Percentiles rank a stretch among this genome's conserved stretches.
Conservation (phyloP, 1,140 invertebrate species). For the Drosophila melanica region DNA sequence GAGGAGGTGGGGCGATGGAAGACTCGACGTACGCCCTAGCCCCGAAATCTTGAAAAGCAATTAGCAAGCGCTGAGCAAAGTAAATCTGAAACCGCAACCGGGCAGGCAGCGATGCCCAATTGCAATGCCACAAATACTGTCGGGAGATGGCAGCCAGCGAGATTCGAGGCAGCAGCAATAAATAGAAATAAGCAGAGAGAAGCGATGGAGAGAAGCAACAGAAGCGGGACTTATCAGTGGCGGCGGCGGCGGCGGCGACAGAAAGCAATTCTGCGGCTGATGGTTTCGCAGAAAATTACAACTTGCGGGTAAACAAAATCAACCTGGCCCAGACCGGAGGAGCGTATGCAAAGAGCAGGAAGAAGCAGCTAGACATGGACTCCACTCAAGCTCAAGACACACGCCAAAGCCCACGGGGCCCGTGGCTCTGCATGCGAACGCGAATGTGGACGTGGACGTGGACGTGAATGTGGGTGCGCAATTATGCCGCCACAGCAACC, state of each 20-base stretch:
- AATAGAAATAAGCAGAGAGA: not conserved
- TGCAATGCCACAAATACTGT: conserved; percentile 38
- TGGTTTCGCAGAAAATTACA: conserved; percentile 80
- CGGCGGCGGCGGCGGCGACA: conserved; percentile 39
- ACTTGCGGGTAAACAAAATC: conserved; percentile 82
- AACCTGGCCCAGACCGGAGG: conserved; percentile 50
- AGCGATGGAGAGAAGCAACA: conserved; percentile 43
- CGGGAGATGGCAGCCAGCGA: conserved; percentile 3
- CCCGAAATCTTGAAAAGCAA: conserved; percentile 43
- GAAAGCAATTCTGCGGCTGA: conserved; percentile 78
- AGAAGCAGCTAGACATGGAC: conserved; percentile 28
- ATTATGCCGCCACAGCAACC: conserved; percentile 76
- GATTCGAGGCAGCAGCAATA: not conserved
- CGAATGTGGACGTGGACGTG: conserved; percentile 9
- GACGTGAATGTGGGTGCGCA: conserved; percentile 14
- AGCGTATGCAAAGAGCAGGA: conserved; percentile 3
- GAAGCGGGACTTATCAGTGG: conserved; percentile 77
- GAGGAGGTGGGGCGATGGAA: too few species aligned
- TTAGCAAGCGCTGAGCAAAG: conserved; percentile 33
- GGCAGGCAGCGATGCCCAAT: conserved; percentile 26
- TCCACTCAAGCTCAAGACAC: conserved; percentile 55
- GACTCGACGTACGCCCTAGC: conserved; percentile 31
- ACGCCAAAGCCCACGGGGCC: conserved; percentile 62
- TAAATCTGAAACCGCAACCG: conserved; percentile 23
- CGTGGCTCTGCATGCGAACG: conserved; percentile 44